Percentiles rank a stretch among this genome's conserved stretches.
phyloP scores from a whole-genome alignment of 2,797 vertebrate genomes.

The Cyprinella venusta region DNA sequence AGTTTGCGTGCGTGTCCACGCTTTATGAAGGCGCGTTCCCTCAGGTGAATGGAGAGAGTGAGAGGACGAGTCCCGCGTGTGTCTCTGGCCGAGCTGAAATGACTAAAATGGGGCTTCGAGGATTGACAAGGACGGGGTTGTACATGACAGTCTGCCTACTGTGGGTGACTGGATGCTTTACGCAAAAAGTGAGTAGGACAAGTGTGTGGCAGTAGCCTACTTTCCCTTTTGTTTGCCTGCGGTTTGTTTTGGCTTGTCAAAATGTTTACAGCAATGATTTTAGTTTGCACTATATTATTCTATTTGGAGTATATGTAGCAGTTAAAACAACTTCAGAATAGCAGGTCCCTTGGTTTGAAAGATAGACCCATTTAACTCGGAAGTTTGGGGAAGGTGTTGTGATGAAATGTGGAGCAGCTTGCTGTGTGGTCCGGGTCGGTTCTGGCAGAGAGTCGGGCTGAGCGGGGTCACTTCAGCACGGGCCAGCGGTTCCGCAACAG shows the following conservation, averaged over 20 bases:
- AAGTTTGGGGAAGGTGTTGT: slow-evolving; percentile 5
- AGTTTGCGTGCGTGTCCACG: slow-evolving; percentile 67
- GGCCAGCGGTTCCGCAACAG: slow-evolving; percentile 1
- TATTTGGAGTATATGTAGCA: background rate
- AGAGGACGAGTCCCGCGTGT: slow-evolving; percentile 71
- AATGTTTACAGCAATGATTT: slow-evolving; percentile 21
- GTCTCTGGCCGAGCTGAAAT: slow-evolving; percentile 49
- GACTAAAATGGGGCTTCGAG: slow-evolving; percentile 46
- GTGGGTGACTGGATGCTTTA: slow-evolving; percentile 74
- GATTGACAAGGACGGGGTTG: slow-evolving; percentile 21
- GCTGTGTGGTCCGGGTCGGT: slow-evolving; percentile 52
- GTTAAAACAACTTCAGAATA: background rate
- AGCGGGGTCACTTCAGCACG: slow-evolving; percentile 56
- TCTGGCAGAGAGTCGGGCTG: slow-evolving; percentile 24
- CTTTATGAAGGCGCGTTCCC: slow-evolving; percentile 72
- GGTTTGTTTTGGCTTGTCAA: slow-evolving; percentile 32
- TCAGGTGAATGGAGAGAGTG: slow-evolving; percentile 60
- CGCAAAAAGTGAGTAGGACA: slow-evolving; percentile 78
- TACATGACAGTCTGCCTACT: slow-evolving; percentile 67
- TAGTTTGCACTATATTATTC: background rate
- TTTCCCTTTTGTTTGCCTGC: slow-evolving; percentile 39
- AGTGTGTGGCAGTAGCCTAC: slow-evolving; percentile 6
- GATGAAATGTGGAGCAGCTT: slow-evolving; percentile 33
- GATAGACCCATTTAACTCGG: background rate
- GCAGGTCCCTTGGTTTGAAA: background rate